phyloP scores from a whole-genome alignment of 2,113 vertebrate genomes.

The Panthera uncia region DNA sequence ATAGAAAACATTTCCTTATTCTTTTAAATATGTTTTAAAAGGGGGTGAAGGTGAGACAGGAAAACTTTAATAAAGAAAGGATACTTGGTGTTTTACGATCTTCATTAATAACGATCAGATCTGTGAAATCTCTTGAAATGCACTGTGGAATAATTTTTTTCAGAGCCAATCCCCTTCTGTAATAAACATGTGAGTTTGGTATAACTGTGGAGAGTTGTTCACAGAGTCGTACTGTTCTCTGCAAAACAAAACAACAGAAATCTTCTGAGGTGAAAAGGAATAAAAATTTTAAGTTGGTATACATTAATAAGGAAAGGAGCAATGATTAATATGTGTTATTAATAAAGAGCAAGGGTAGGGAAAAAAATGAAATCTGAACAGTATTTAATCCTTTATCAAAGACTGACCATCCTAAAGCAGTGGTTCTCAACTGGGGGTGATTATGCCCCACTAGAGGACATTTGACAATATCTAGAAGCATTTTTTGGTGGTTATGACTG shows the following conservation, averaged over 20 bases:
- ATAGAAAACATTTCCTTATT: background rate
- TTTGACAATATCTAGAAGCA: background rate
- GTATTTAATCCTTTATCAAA: background rate
- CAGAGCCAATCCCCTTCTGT: slow-evolving; percentile 96
- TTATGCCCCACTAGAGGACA: background rate
- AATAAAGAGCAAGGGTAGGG: background rate
- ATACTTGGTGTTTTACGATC: slow-evolving; percentile 97
- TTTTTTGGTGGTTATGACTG: background rate
- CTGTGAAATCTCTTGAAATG: slow-evolving; percentile 93
- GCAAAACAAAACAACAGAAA: slow-evolving; percentile 69
- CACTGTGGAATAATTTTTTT: slow-evolving; percentile 98
- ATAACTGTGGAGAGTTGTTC: slow-evolving; percentile 93
- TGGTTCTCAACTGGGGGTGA: background rate
- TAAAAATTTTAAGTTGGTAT: background rate
- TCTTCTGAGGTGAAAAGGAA: background rate
- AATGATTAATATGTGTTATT: background rate
- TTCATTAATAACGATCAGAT: slow-evolving; percentile 96
- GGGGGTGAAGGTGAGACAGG: background rate
- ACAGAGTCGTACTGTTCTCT: slow-evolving; percentile 96
- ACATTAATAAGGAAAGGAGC: background rate
- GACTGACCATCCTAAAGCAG: background rate
- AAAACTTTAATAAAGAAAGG: slow-evolving; percentile 82
- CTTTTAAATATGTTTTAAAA: slow-evolving; percentile 36
- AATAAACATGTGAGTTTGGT: slow-evolving; percentile 95
- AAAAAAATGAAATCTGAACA: background rate